Evolutionary conservation across 2,888 invertebrate genomes (phyloP), one percentile per base, ranked within the genome.

Genomic region (Leucophenga montana): DNA sequence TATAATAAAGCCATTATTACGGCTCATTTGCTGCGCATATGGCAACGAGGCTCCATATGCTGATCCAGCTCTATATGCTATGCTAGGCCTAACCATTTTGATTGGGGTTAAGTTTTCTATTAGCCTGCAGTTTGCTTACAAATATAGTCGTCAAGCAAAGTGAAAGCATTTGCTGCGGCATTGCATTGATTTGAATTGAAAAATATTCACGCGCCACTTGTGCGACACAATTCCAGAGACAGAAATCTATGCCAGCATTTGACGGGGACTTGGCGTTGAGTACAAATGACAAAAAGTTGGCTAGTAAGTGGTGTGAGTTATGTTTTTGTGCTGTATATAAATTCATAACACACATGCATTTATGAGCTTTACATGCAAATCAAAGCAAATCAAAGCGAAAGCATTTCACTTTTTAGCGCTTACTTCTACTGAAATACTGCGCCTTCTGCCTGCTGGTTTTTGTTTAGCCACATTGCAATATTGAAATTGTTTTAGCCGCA

Each of bases 1-100:
- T 22, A 62, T 69, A 77, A 83, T 77, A 80, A 75, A 73, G 75
- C 72, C 74, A 81, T 81, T 81, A 81, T 84, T 81, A 73, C 83
- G 72, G 73, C 74, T 77, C 75, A 83, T 81, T 81, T 76, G 73
- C 18, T 71, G 74, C 76, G 46, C 46, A 64, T 64, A 22, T 22
- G 46, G 11, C 20, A 46, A 46, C 22, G 16, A 64, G 62, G 46
- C 48, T 46, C 48, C 8, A 8, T 14, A 44, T 62, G 44, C 33
- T 33, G 33, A n/a, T n/a, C n/a, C n/a, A n/a, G n/a, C n/a, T n/a
- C n/a, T n/a, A n/a, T n/a, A n/a, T n/a, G n/a, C n/a, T n/a, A n/a
- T n/a, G n/a, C n/a, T n/a, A n/a, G n/a, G 27, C 27, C 27, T 27
- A 27, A 3, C 27, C 27, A 27, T 3, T 20, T 18, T 62, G 61